Evolutionary conservation across 1,140 invertebrate genomes (phyloP), one percentile per base, ranked within the genome.

Genomic region (Monochamus saltuarius): DNA sequence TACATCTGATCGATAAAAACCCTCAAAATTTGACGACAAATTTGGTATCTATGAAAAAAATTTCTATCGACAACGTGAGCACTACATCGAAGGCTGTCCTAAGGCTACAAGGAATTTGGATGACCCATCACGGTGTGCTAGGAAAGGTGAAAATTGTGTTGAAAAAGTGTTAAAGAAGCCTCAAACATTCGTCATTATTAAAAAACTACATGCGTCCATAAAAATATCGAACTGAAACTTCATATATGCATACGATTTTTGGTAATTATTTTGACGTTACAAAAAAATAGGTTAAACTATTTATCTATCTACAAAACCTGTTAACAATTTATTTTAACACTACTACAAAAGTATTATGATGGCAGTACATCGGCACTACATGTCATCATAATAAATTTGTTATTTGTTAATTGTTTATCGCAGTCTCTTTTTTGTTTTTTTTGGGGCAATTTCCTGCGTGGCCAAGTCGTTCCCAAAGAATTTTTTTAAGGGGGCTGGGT

Each of bases 341-440:
- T 70, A 70, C 59, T 40, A 72, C 72, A 73, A 75, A 73, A 72
- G 49, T 71, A 73, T 73, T 72, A 73, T 72, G 68, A 56, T 56
- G 53, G 11, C 35, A 16, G 11, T 46, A 42, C 19, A 42, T 54
- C 34, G 19, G n/a, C 51, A 13, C 38, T 51, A 57, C 46, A 52
- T 53, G 56, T 72, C 69, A 68, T 74, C 70, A 70, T 68, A 70
- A 73, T 76, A 70, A 66, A 70, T 73, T 73, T 73, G 69, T 68
- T 68, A 66, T 58, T 74, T 73, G 69, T 73, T 71, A 75, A 74
- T 75, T 75, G 72, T 76, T 77, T 75, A 75, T 77, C 74, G 75
- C 75, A 77, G 75, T 77, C 75, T 77, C 75, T 75, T 77, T 73
- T 64, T 61, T 69, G 62, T 66, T 65, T 62, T 64, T 63, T 62